These are phyloP conservation scores for Erannis defoliaria DNA, from an alignment of 2,888 invertebrate species.

Conservation along the genomic window DNA sequence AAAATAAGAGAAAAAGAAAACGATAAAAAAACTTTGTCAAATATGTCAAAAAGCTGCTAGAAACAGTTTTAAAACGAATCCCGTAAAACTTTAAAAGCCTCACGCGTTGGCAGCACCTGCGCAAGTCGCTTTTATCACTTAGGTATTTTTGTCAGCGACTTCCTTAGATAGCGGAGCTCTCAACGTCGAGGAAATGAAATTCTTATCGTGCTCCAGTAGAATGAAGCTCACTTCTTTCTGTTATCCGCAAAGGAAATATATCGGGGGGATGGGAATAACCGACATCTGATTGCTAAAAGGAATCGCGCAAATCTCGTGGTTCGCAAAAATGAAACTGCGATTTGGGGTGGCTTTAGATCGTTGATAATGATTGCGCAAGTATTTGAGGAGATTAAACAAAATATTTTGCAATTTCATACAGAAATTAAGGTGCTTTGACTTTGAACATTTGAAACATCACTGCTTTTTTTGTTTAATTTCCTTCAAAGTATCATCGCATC, in stretches of 20 bases:
- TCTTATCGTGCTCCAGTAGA: conserved; percentile 83
- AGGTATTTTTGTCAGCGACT: conserved; percentile 83
- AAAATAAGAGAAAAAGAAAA: neutral
- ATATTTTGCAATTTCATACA: neutral
- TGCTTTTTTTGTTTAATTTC: too few relatives aligned
- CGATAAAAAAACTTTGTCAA: too few relatives aligned
- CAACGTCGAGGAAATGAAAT: conserved; percentile 85
- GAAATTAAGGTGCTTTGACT: neutral
- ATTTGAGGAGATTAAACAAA: conserved; percentile 27
- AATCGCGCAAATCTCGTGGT: conserved; percentile 70
- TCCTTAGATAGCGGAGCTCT: conserved; percentile 82
- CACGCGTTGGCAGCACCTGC: conserved; percentile 61
- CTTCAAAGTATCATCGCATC: too few relatives aligned
- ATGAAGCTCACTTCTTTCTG: conserved; percentile 80
- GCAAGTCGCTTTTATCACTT: conserved; percentile 82
- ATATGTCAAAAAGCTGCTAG: neutral
- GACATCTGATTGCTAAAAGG: conserved; percentile 77
- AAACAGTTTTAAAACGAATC: conserved; percentile 4
- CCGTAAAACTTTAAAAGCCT: conserved; percentile 18
- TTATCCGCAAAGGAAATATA: conserved; percentile 83
- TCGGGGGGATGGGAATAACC: conserved; percentile 59
- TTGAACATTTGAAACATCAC: too few relatives aligned
- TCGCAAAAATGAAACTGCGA: conserved; percentile 60
- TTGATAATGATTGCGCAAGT: conserved; percentile 31
- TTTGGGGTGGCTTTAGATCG: conserved; percentile 48